Evolutionary conservation across 2,888 invertebrate species (phyloP), one percentile per base, ranked within the genome.

Genomic region (Litoditis marina): DNA sequence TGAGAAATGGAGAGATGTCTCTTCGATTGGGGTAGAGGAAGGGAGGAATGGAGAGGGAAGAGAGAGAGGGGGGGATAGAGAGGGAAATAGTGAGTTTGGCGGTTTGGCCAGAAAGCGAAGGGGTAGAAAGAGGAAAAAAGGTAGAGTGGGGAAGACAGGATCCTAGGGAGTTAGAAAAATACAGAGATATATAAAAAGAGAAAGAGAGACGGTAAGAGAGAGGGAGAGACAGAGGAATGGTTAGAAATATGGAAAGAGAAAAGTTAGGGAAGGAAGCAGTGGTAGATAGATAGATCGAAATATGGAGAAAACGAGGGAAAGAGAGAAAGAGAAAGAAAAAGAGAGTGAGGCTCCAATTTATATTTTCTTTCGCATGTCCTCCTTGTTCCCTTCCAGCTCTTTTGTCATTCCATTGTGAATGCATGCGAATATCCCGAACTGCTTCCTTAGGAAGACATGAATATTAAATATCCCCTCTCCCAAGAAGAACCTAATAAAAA

Each of bases 371-470:
- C n/a, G 28, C 27, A 50, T 50, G 4, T 27, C 13, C 31, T 28
- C 28, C 25, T 59, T 49, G 47, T 59, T 59, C 49, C 49, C 59
- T 59, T 49, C 13, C 31, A n/a, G n/a, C n/a, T n/a, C n/a, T n/a
- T n/a, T n/a, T n/a, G n/a, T n/a, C n/a, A n/a, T n/a, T n/a, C n/a
- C n/a, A n/a, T n/a, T n/a, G n/a, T n/a, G n/a, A n/a, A n/a, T n/a
- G n/a, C n/a, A n/a, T n/a, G n/a, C n/a, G n/a, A n/a, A n/a, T n/a
- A n/a, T n/a, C n/a, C n/a, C n/a, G n/a, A n/a, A n/a, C n/a, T n/a
- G n/a, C n/a, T n/a, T n/a, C n/a, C n/a, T n/a, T n/a, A n/a, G n/a
- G n/a, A n/a, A n/a, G n/a, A n/a, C n/a, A n/a, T n/a, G n/a, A n/a
- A n/a, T n/a, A n/a, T n/a, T n/a, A n/a, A n/a, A n/a, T n/a, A n/a